Conservation (phyloP, 2,797 vertebrate genomes). For the Peromyscus melanophrys region DNA sequence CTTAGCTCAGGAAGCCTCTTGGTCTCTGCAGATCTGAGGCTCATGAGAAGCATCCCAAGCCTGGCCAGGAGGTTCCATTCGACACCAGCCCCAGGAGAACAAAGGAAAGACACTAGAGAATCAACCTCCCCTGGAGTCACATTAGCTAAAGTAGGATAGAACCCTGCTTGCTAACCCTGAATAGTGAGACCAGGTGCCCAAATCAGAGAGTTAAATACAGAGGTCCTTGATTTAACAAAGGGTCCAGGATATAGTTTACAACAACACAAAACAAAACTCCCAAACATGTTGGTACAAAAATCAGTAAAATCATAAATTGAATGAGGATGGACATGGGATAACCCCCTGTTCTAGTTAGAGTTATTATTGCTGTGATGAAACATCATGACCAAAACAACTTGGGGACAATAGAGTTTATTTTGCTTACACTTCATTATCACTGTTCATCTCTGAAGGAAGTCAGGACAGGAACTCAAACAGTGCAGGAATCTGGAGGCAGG, state of each 20-base stretch:
- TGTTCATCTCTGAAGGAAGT: background rate
- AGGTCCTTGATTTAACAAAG: background rate
- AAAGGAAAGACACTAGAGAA: background rate
- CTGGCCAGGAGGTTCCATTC: background rate
- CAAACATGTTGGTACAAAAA: background rate
- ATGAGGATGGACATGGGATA: background rate
- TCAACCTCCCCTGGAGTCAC: background rate
- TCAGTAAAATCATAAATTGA: constrained; percentile 1
- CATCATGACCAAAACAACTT: background rate
- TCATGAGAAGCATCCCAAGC: background rate
- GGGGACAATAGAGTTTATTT: background rate
- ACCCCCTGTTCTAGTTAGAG: background rate
- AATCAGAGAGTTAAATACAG: background rate
- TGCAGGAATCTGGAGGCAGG: background rate
- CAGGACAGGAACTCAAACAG: background rate
- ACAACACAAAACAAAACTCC: background rate
- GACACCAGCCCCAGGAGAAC: background rate
- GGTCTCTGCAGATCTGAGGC: background rate
- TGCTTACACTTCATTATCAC: background rate
- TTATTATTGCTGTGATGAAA: background rate
- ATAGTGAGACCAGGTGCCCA: background rate
- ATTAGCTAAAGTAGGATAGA: background rate
- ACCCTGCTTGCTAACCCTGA: background rate
- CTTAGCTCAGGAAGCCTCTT: background rate
- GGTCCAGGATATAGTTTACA: background rate